A percentile compares a stretch with the other conserved stretches of the same genome.
These are phyloP conservation scores for Craniophora ligustri DNA, from an alignment of 2,888 invertebrate species.

Conservation along the genomic window DNA sequence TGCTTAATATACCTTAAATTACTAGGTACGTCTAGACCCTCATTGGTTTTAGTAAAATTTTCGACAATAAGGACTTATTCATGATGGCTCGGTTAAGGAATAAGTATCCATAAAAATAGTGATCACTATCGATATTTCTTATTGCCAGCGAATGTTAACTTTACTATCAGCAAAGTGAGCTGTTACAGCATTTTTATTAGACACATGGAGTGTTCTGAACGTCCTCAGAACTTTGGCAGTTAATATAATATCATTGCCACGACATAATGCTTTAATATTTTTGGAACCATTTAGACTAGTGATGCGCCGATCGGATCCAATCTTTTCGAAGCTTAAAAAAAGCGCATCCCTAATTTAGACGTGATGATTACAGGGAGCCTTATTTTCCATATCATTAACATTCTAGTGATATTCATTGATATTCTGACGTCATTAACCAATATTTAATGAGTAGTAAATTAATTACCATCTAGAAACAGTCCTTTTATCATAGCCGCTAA, in stretches of 20 bases:
- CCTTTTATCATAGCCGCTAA: no score
- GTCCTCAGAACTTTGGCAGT: constrained; percentile 41
- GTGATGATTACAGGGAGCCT: constrained; percentile 28
- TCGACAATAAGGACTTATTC: constrained; percentile 2
- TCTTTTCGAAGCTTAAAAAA: no score
- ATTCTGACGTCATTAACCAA: not conserved
- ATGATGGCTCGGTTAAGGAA: constrained; percentile 6
- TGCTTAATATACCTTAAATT: constrained; percentile 50
- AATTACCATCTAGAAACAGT: no score
- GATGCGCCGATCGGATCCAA: no score
- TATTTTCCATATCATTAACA: constrained; percentile 29
- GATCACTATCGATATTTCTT: constrained; percentile 2
- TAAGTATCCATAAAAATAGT: constrained; percentile 10
- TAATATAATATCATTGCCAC: constrained; percentile 33
- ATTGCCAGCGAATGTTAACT: constrained; percentile 1
- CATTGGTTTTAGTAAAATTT: constrained; percentile 46
- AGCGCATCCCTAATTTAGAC: no score
- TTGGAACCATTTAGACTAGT: constrained; percentile 17
- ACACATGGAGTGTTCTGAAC: not conserved
- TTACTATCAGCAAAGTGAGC: not conserved
- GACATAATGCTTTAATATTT: constrained; percentile 37
- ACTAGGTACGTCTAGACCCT: constrained; percentile 56
- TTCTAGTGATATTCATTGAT: constrained; percentile 4
- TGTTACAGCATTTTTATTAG: not conserved
- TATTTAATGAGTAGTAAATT: no score